Base-by-base conservation (phyloP, 2,797 vertebrate species). In the Myiothlypis chrysogaster region DNA sequence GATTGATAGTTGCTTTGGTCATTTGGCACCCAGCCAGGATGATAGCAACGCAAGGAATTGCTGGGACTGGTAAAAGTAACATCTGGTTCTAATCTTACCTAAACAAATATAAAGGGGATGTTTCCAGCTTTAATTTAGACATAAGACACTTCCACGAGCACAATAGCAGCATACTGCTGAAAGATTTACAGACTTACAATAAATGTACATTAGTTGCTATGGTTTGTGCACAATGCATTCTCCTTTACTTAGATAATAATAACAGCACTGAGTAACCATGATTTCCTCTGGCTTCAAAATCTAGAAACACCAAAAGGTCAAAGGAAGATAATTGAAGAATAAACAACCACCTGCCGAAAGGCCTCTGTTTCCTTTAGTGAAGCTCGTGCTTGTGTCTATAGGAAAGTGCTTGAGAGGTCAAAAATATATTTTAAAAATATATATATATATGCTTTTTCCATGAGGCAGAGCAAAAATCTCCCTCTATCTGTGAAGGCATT, bases 251-350 rank as follows among this genome's bases (percentile, higher is more conserved):
- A 79, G 32, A n/a, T 55, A 35, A 69, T 75, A 65, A 61, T 12
- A 39, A n/a, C 56, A 80, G 43, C 28, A 44, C 15, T n/a, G 73
- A 83, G 43, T 53, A 83, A 17, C 35, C 59, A 15, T 39, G 27
- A 77, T 78, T 50, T 81, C 44, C 18, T 59, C 65, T 73, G 53
- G 19, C 27, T 91, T 87, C 24, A 92, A 84, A 73, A 89, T 63
- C 56, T 43, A 70, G 30, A 66, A 77, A 32, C 13, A 50, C 13
- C 61, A 32, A 44, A 79, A 25, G 23, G 18, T 82, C 63, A 71
- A 83, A 78, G 57, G 61, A 57, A 70, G 30, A 49, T 34, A 90
- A 80, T 14, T 49, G n/a, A 83, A 80, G 24, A 90, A 88, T 43
- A 81, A 92, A 32, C 14, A 84, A 52, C 12, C 30, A 14, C 41